Evolutionary conservation across 1,140 invertebrate species (phyloP).

Genomic region (Drosophila triauraria): DNA sequence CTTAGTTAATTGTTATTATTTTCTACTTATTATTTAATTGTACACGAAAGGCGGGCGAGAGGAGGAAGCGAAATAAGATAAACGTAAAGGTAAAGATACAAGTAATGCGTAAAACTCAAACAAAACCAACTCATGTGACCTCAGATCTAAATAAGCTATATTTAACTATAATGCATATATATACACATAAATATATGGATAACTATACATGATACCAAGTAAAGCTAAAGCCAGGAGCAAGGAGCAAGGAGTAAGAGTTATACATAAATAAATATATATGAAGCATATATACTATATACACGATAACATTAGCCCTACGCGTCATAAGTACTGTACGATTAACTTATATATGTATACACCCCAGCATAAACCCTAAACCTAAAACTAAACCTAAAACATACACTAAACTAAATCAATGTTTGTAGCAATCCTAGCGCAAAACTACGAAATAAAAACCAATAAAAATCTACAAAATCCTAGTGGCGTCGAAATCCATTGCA

Average conservation of each 20-base stretch:
- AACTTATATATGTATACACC: slow-evolving; percentile 74
- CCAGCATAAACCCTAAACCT: slow-evolving; percentile 50
- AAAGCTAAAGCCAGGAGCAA: slow-evolving; percentile 56
- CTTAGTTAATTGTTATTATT: slow-evolving; percentile 85
- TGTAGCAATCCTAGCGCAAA: slow-evolving; percentile 68
- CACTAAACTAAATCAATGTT: slow-evolving; percentile 75
- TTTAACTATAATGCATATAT: slow-evolving; percentile 71
- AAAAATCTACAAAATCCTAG: slow-evolving; percentile 39
- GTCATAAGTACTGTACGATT: slow-evolving; percentile 79
- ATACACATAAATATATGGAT: slow-evolving; percentile 49
- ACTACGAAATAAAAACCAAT: slow-evolving; percentile 48
- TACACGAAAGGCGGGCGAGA: slow-evolving; percentile 72
- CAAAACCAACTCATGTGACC: slow-evolving; percentile 85
- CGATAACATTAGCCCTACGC: slow-evolving; percentile 74
- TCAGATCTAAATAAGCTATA: slow-evolving; percentile 85
- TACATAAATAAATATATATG: slow-evolving; percentile 67
- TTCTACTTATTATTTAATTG: slow-evolving; percentile 84
- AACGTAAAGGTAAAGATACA: slow-evolving; percentile 37
- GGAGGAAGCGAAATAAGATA: slow-evolving; percentile 72
- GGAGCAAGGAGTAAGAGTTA: slow-evolving; percentile 30
- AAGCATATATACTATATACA: slow-evolving; percentile 78
- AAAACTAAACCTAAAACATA: slow-evolving; percentile 18
- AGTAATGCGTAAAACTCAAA: slow-evolving; percentile 83
- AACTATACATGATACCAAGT: slow-evolving; percentile 61
- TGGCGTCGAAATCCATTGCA: slow-evolving; percentile 55